phyloP scores from a whole-genome alignment of 64 coral and sea anemone genomes.

The Stylophora pistillata region DNA sequence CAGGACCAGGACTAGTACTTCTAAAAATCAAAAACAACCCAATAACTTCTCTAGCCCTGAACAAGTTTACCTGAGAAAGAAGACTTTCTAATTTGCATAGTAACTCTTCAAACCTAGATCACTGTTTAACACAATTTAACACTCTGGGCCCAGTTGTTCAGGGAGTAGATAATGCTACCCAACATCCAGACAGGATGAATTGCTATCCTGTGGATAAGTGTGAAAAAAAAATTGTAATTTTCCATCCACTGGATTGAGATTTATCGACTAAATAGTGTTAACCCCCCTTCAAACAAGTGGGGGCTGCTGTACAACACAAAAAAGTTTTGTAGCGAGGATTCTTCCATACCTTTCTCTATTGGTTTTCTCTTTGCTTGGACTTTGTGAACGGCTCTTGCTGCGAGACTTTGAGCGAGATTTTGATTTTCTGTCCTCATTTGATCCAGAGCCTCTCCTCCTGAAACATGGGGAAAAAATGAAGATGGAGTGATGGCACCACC shows the following conservation, averaged over 20 bases:
- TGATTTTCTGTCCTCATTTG: constrained; percentile 28
- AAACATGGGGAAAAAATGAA: too few relatives aligned
- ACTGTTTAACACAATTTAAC: too few relatives aligned
- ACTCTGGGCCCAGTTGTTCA: too few relatives aligned
- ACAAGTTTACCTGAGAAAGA: too few relatives aligned
- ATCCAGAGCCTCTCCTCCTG: constrained; percentile 17
- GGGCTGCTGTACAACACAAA: not conserved
- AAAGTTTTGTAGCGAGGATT: not conserved
- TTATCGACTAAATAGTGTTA: not conserved
- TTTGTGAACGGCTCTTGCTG: constrained; percentile 27
- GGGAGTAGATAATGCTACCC: too few relatives aligned
- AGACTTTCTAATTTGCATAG: too few relatives aligned
- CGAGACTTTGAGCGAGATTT: constrained; percentile 33
- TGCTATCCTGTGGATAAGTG: too few relatives aligned
- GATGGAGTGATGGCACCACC: not conserved
- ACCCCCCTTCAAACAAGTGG: not conserved
- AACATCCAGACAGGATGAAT: too few relatives aligned
- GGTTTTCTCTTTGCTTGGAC: constrained; percentile 16
- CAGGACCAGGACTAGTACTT: constrained; percentile 28
- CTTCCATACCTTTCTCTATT: constrained; percentile 2
- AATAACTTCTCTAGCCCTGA: too few relatives aligned
- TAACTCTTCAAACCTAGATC: too few relatives aligned
- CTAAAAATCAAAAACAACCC: not conserved
- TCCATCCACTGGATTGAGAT: too few relatives aligned
- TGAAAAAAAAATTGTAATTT: not conserved